These are phyloP conservation scores for Rhombomys opimus DNA, from an alignment of 2,113 vertebrate species.

Conservation along the genomic window DNA sequence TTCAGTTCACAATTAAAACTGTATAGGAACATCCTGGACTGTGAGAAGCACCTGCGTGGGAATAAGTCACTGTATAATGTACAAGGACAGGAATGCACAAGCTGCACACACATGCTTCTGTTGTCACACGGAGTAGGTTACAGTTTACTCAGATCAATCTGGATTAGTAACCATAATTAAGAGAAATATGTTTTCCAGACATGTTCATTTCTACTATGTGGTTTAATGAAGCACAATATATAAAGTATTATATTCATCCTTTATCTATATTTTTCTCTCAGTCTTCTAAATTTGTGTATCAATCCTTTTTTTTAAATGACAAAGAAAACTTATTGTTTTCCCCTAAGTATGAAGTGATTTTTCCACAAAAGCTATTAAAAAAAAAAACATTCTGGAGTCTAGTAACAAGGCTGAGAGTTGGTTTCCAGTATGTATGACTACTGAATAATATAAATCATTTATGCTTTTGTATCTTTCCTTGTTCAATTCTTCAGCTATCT, in stretches of 20 bases:
- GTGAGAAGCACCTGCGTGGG: too few species aligned
- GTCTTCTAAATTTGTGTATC: slow-evolving; percentile 20
- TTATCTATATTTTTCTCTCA: neutral
- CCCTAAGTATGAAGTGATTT: neutral
- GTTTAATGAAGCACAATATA: neutral
- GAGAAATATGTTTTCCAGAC: neutral
- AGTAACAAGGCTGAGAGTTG: neutral
- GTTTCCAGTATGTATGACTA: slow-evolving; percentile 59
- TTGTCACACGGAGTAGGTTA: neutral
- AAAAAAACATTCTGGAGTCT: neutral
- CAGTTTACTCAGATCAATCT: neutral
- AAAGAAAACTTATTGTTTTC: neutral
- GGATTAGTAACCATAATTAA: neutral
- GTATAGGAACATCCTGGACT: neutral
- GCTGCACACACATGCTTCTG: neutral
- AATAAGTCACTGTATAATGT: neutral
- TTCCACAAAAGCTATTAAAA: slow-evolving; percentile 37
- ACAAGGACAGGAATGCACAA: neutral
- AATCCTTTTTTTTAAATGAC: neutral
- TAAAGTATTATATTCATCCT: neutral
- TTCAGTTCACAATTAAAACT: neutral
- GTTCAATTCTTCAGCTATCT: slow-evolving; percentile 69
- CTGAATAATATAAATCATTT: slow-evolving; percentile 72
- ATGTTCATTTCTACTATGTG: neutral
- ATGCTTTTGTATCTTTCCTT: slow-evolving; percentile 73